These are phyloP conservation scores for Hydropsyche tenuis DNA, from an alignment of 1,140 invertebrate genomes.

Conservation along the genomic window DNA sequence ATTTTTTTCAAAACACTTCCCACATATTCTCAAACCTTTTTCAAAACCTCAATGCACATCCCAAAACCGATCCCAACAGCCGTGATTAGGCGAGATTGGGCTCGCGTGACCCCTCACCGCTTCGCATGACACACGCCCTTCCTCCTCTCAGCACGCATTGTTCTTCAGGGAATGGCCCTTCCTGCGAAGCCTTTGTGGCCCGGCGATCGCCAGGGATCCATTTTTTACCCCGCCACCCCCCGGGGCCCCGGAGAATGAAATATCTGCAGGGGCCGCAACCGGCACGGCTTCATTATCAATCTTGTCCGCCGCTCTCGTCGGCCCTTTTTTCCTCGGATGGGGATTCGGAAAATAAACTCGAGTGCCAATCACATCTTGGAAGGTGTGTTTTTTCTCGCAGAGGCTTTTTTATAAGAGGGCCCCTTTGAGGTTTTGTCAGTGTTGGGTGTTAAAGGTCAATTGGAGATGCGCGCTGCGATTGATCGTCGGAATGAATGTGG, in stretches of 20 bases:
- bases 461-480: background rate
- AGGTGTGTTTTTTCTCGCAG: background rate
- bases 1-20: too few relatives aligned
- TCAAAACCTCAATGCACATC: too few relatives aligned
- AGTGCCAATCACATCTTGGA: background rate
- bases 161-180: background rate
- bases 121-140: constrained; percentile 25
- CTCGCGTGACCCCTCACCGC: constrained; percentile 9
- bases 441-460: too few relatives aligned
- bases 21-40: too few relatives aligned
- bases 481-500: background rate
- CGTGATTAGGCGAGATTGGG: constrained; percentile 7
- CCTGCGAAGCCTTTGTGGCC: background rate
- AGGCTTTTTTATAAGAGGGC: too few relatives aligned
- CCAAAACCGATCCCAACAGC: too few relatives aligned
- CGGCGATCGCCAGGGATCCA: background rate
- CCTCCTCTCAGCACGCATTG: background rate
- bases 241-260: background rate
- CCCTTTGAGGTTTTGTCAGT: background rate
- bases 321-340: background rate
- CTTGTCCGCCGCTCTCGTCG: background rate
- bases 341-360: background rate
- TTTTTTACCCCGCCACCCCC: constrained; percentile 3
- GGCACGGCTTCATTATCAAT: constrained; percentile 24
- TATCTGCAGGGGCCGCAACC: background rate